Evolutionary conservation across 2,888 invertebrate species (phyloP), one percentile per base, ranked within the genome.

Genomic region (Icerya purchasi): DNA sequence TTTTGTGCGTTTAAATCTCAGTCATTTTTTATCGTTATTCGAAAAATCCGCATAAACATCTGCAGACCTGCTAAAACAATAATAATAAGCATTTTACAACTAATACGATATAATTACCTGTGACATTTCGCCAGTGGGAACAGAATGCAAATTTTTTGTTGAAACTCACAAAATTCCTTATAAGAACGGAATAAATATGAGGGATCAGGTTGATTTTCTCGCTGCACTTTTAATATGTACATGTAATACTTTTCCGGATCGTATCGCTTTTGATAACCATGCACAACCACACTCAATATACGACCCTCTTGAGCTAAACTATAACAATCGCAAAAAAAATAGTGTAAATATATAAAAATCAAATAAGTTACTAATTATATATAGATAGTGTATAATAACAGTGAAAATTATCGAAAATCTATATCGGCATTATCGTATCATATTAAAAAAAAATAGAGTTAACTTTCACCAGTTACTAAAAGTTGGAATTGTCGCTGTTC

Each of bases 161-260:
- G 89, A 61, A 98, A 82, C 73, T 98, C 98, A 18, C 87, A 85
- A 73, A 97, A 96, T 75, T 98, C 97, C 67, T 91, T 88, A 74
- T 93, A 98, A 0, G 92, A 88, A 62, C 98, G 82, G 71, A 93
- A 91, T 58, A 98, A 77, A 68, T 86, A 86, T 64, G 86, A 82
- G 0, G 89, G 84, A 70, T 90, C 88, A n/a, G 81, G 79, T 70
- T 90, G 87, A 54, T 82, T 82, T 66, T 85, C 86, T 58, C 96
- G 76, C 68, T 83, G 84, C 49, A 96, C 86, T 64, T 83, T 79
- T 65, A 88, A 75, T 64, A 89, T 84, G 70, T 89, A 92, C 66
- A 96, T 92, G 72, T 98, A 98, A 76, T 92, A 91, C 76, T 97
- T 97, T 69, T 93, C 94, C 18, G 94, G 93, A 70, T 89, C 90